Evolutionary conservation across 2,113 vertebrate species (phyloP).

Genomic region (Labeo rohita): DNA sequence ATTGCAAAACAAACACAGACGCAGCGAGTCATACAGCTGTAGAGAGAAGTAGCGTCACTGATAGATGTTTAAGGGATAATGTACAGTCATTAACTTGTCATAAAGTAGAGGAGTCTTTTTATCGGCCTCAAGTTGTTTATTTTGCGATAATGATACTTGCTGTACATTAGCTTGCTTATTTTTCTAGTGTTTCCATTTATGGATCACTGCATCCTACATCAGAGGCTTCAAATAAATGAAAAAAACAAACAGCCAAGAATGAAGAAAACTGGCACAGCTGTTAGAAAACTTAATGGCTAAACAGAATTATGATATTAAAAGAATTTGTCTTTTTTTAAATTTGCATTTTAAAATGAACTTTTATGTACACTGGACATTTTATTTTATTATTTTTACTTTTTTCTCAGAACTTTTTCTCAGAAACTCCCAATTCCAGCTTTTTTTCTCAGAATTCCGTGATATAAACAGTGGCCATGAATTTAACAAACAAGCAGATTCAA

Average conservation of each 20-base stretch:
- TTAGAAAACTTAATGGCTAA: neutral
- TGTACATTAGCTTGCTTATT: neutral
- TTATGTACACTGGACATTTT: no score
- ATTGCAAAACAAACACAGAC: constrained; percentile 21
- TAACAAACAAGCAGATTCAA: no score
- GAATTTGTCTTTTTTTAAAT: neutral
- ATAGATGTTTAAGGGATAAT: neutral
- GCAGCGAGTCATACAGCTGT: neutral
- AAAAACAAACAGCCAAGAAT: neutral
- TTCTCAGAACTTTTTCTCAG: no score
- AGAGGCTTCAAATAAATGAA: neutral
- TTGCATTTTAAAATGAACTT: neutral
- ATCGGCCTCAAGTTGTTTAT: neutral
- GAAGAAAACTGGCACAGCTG: neutral
- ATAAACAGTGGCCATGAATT: no score
- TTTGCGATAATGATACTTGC: neutral
- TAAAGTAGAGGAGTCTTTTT: neutral
- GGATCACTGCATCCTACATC: neutral
- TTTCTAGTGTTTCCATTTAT: neutral
- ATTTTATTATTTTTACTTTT: no score
- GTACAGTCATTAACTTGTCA: neutral
- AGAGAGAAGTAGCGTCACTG: neutral
- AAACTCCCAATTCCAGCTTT: no score
- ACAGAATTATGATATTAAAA: neutral
- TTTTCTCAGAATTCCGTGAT: no score